Percentiles rank a stretch among this genome's conserved stretches.
Conservation (phyloP, 2,888 invertebrate species). For the Heteromurus nitidus region DNA sequence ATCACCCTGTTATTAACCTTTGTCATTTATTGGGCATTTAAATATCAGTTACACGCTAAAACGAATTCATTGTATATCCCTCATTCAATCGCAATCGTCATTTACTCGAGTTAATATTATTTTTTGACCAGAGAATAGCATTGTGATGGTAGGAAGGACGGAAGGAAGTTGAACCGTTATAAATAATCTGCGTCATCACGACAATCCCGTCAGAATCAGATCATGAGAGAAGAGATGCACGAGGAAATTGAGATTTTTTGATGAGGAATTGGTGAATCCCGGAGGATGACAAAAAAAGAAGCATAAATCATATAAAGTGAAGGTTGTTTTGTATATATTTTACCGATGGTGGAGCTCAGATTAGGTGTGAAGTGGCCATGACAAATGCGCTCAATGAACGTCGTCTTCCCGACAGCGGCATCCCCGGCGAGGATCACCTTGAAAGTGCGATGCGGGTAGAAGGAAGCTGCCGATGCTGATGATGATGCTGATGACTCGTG, state of each 20-base stretch:
- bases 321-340: no score
- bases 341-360: slow-evolving; percentile 80
- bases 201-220: not conserved
- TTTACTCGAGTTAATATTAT: no score
- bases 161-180: slow-evolving; percentile 29
- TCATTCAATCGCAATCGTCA: not conserved
- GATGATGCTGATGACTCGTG: not conserved
- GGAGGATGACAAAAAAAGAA: no score
- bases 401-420: slow-evolving; percentile 81
- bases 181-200: not conserved
- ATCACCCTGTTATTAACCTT: not conserved
- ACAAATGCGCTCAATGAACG: slow-evolving; percentile 79
- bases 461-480: not conserved
- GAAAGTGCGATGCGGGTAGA: slow-evolving; percentile 79
- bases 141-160: not conserved
- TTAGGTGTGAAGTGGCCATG: slow-evolving; percentile 79
- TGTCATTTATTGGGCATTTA: not conserved
- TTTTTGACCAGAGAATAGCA: no score
- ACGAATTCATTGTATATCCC: not conserved
- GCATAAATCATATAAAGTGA: no score
- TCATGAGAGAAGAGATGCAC: no score
- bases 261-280: no score
- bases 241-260: no score
- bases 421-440: slow-evolving; percentile 81
- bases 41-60: not conserved